phyloP scores from a whole-genome alignment of 30 jellyfish, hydroid and myxozoan species.

The Cassiopea andromeda region DNA sequence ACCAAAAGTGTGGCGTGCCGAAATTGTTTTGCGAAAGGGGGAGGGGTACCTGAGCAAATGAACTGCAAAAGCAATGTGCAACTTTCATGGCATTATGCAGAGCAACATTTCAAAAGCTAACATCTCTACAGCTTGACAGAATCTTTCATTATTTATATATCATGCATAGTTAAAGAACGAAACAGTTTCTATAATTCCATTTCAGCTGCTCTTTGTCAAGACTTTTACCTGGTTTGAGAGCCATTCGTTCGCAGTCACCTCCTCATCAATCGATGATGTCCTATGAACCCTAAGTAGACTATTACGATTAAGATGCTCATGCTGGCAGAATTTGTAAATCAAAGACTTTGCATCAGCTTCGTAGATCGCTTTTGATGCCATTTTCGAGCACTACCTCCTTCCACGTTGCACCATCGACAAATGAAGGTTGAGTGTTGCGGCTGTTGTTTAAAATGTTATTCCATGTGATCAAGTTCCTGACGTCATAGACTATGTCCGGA shows the following conservation, averaged over 20 bases:
- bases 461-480: not conserved
- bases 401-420: not conserved
- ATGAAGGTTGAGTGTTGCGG: not conserved
- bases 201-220: not conserved
- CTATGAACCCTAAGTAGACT: constrained; percentile 29
- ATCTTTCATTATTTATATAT: not conserved
- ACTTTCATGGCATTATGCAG: too few relatives aligned
- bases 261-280: constrained; percentile 6
- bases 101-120: not conserved
- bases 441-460: not conserved
- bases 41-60: not conserved
- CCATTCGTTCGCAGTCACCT: constrained; percentile 51
- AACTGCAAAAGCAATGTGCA: not conserved
- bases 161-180: not conserved
- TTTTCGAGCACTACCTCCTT: constrained; percentile 1
- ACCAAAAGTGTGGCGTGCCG: not conserved
- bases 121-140: not conserved
- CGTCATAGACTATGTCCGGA: too few relatives aligned
- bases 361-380: constrained; percentile 92
- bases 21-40: not conserved
- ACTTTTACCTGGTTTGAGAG: constrained; percentile 23
- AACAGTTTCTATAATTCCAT: not conserved
- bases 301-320: constrained; percentile 39
- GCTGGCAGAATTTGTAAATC: constrained; percentile 35
- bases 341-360: constrained; percentile 92